These are phyloP conservation scores for Callimorpha dominula DNA, from an alignment of 2,888 invertebrate species.

Conservation along the genomic window DNA sequence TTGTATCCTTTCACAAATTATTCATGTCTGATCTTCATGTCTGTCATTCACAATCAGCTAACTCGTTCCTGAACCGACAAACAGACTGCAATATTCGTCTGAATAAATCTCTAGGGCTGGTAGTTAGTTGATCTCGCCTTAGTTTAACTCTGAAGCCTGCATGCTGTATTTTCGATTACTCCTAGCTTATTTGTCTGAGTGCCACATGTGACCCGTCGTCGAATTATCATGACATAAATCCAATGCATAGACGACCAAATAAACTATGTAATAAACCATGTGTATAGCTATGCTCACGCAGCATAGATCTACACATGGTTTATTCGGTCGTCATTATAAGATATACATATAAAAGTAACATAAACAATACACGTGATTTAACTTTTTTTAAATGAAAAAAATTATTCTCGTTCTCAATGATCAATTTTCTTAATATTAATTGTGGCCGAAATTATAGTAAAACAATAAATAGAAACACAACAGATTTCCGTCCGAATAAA, in stretches of 20 bases:
- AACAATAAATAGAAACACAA: no score
- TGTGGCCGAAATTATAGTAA: no score
- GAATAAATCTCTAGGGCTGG: conserved; percentile 6
- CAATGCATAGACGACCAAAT: neutral
- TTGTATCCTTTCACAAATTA: conserved; percentile 1
- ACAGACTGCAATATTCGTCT: conserved; percentile 7
- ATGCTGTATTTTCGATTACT: conserved; percentile 19
- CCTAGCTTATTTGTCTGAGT: neutral
- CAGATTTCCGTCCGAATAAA: no score
- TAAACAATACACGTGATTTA: no score
- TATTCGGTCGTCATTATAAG: no score
- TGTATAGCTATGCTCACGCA: no score
- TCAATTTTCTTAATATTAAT: no score
- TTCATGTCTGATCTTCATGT: neutral
- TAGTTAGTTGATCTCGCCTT: neutral
- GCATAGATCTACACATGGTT: no score
- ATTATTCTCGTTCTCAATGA: no score
- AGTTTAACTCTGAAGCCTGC: conserved; percentile 1
- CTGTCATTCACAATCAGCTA: conserved; percentile 1
- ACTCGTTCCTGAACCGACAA: neutral
- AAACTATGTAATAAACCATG: neutral
- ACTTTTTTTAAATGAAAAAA: no score
- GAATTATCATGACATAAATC: neutral
- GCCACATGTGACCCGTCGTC: neutral
- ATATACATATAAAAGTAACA: no score